phyloP scores from a whole-genome alignment of 2,888 invertebrate genomes.

The Acanthosepion pharaonis region DNA sequence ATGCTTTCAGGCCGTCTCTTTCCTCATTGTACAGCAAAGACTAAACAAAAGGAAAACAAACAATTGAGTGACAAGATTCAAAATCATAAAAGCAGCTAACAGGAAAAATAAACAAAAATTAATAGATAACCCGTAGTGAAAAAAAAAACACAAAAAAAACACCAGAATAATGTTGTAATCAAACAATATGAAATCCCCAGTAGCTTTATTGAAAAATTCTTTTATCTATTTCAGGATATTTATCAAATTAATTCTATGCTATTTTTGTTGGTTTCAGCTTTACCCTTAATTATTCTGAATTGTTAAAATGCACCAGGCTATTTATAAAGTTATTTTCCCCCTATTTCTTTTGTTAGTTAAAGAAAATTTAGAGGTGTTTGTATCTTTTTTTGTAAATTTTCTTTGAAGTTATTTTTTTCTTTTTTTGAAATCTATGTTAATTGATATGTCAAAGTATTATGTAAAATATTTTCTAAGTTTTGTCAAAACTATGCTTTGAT shows the following conservation, averaged over 20 bases:
- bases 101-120: neutral
- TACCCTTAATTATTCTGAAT: neutral
- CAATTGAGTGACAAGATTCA: neutral
- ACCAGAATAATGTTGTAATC: neutral
- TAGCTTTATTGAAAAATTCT: neutral
- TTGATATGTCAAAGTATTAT: neutral
- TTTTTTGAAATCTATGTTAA: neutral
- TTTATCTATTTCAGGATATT: neutral
- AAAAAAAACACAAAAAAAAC: neutral
- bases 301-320: neutral
- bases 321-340: neutral
- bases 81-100: neutral
- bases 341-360: neutral
- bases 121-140: neutral
- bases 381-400: no score
- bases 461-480: neutral
- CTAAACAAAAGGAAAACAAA: neutral
- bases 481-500: neutral
- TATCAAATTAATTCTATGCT: neutral
- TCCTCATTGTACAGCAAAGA: neutral
- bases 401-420: no score
- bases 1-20: neutral
- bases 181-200: neutral
- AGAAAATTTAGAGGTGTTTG: no score
- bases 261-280: neutral